A percentile compares a stretch with the other conserved stretches of the same genome.
Evolutionary conservation across 2,113 vertebrate genomes (phyloP).

Genomic region (Melanerpes aurifrons): DNA sequence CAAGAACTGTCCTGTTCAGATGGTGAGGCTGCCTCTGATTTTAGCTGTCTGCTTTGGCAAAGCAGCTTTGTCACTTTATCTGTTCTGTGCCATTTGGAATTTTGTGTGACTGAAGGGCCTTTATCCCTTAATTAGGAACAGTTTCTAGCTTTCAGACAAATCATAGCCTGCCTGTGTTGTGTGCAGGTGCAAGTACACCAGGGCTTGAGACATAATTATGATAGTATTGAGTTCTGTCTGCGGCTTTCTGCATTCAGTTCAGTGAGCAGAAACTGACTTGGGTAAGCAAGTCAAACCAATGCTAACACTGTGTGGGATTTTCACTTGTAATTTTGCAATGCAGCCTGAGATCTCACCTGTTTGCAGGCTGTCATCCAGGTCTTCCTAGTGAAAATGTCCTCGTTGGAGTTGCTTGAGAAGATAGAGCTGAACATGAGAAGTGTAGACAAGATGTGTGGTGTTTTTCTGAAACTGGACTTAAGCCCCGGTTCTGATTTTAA

Average conservation of each 20-base stretch:
- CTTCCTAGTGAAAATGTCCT: background rate
- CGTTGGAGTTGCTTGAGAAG: background rate
- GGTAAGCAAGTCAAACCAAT: background rate
- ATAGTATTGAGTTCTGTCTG: background rate
- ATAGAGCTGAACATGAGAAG: background rate
- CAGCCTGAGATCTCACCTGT: background rate
- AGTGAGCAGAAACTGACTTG: background rate
- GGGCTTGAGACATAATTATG: background rate
- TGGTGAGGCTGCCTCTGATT: background rate
- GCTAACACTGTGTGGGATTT: background rate
- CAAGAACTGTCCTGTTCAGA: background rate
- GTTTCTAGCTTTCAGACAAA: background rate
- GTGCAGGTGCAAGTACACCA: background rate
- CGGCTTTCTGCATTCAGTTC: background rate
- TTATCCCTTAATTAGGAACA: background rate
- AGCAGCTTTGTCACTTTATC: background rate
- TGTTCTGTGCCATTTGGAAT: background rate
- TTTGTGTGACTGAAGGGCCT: background rate
- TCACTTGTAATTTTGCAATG: background rate
- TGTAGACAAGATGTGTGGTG: background rate
- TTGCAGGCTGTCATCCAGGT: background rate
- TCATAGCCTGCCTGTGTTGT: background rate
- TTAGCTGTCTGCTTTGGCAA: background rate
- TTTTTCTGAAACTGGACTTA: background rate
- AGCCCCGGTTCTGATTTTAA: background rate